Base-by-base conservation (phyloP, 2,113 vertebrate genomes). In the Aptenodytes patagonicus region DNA sequence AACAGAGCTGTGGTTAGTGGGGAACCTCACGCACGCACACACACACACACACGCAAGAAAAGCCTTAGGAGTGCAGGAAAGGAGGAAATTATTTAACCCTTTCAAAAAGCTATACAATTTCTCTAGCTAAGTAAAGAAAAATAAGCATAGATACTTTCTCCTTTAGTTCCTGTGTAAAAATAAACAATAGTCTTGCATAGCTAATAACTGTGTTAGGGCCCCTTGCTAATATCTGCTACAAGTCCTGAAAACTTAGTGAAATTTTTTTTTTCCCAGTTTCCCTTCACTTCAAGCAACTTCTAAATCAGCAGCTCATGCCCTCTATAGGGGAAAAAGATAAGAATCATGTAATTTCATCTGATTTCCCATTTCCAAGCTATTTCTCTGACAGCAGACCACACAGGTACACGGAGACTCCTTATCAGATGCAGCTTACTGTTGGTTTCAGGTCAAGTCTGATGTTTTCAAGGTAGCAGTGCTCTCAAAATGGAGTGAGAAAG, bases 51-150 rank as follows among this genome's bases (percentile, higher is more conserved):
- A 29, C 24, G 40, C 88, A 24, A 78, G 95, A 83, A 80, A 96
- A 89, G 95, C 86, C 92, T 34, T 65, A 85, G 93, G 83, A 87
- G 95, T 2, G 79, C 94, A 93, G 88, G 96, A 85, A 82, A 93
- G 66, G 95, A 98, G 98, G 98, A 98, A 98, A 98, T 98, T 87
- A 96, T 98, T 98, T 98, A 98, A 98, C 98, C 97, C 98, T 97
- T 98, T 97, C 89, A 42, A 94, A 97, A 98, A 97, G 89, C 89
- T 83, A 81, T 87, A 94, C 83, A 24, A 96, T 97, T 95, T 95
- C 94, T 95, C 94, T 92, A 93, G 84, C 57, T 83, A 95, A 97
- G 89, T 73, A n/a, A 98, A 97, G 93, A 71, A 98, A 98, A 97
- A 96, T n/a, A 97, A 96, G 89, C 94, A 70, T 10, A 77, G 83